Evolutionary conservation across 35 echinoderm and acorn worm species (phyloP).

Genomic region (Apostichopus parvimensis): DNA sequence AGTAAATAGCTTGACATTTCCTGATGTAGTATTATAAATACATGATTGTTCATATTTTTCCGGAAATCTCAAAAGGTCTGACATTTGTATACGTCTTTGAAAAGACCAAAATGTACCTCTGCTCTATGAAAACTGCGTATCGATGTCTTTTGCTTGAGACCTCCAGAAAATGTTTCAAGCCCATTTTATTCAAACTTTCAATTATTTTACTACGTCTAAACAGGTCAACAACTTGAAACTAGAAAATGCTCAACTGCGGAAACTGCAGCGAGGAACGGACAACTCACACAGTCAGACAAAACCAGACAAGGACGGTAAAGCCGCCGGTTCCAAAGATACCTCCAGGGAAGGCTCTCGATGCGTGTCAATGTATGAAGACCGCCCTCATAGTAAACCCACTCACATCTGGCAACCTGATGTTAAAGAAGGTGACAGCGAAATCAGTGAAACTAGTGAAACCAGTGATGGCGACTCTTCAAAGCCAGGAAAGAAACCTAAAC

Average conservation of each 20-base stretch:
- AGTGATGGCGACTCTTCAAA: not conserved
- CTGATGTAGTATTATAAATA: no score
- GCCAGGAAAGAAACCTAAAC: not conserved
- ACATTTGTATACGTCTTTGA: no score
- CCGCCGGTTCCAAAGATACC: not conserved
- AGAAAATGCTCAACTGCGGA: slow-evolving; percentile 82
- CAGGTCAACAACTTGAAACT: slow-evolving; percentile 93
- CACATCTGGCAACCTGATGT: slow-evolving; percentile 52
- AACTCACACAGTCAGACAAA: slow-evolving; percentile 32
- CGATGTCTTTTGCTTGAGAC: no score
- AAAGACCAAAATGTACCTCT: no score
- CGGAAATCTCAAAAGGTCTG: no score
- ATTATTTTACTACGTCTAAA: not conserved
- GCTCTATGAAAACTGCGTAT: no score
- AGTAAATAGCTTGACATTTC: no score
- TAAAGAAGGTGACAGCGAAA: not conserved
- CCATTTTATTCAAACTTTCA: no score
- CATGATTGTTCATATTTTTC: no score
- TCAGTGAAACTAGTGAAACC: not conserved
- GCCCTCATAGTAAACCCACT: slow-evolving; percentile 58
- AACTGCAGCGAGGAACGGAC: slow-evolving; percentile 52
- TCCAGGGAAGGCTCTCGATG: slow-evolving; percentile 51
- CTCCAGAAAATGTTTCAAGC: no score
- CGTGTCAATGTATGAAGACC: slow-evolving; percentile 84
- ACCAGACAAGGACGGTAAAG: not conserved